Evolutionary conservation across 1,140 invertebrate genomes (phyloP), one percentile per base, ranked within the genome.

Genomic region (Orussus abietinus): DNA sequence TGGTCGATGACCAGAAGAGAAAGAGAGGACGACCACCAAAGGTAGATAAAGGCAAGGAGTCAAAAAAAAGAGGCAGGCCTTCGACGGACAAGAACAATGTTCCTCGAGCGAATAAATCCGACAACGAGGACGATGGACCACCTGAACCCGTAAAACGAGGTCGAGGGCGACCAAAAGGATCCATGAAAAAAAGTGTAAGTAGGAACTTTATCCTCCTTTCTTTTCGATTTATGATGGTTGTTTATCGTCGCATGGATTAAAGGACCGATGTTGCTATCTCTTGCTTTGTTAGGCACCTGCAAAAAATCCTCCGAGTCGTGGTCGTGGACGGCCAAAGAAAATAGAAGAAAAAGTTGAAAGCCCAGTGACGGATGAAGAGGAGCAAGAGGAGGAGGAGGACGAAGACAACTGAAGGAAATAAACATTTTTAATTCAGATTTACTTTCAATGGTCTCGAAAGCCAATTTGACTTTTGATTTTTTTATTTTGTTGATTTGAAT

Each of bases 261-360:
- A 34, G 10, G 33, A 20, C 19, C 25, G 14, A 14, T n/a, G 28
- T 26, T 10, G 19, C 17, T 38, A 38, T 25, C 14, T 1, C 18
- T 33, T 17, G 5, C 45, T 31, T 34, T 52, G 61, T 29, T 13
- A 70, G 62, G 46, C 55, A 49, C 57, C 57, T 36, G 13, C 50
- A 38, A 48, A 57, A 30, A 72, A 71, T 32, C 52, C 62, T 43
- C 42, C 63, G 9, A 59, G 60, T 19, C 62, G 71, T 35, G 70
- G 72, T 13, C 71, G 73, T 46, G 72, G 73, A n/a, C 56, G 72
- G 49, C 66, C 72, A 31, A 66, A 72, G 48, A 75, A 75, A 45
- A 66, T 68, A 52, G 73, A 75, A 54, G 72, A 75, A 26, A 75
- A 74, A 57, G 66, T 68, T 12, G 74, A 75, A 49, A 72, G 69